phyloP scores from a whole-genome alignment of 1,140 invertebrate species.

The Achatina immaculata region DNA sequence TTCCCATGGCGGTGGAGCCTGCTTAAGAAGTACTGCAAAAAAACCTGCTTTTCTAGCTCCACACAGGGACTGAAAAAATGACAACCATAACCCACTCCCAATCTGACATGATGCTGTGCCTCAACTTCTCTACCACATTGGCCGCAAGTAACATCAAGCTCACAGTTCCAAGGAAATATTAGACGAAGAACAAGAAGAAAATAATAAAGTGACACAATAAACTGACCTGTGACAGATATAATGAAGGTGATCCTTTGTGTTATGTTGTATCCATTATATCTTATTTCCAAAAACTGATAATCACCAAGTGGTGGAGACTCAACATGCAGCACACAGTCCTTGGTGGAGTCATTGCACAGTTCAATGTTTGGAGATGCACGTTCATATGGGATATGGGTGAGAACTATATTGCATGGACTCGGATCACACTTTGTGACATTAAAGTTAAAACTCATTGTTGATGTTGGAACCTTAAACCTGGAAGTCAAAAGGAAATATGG shows the following conservation, averaged over 20 bases:
- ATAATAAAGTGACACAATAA: not conserved
- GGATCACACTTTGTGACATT: conserved; percentile 3
- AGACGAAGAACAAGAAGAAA: too few species aligned
- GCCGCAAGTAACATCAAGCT: too few species aligned
- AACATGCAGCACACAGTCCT: not conserved
- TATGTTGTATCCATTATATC: not conserved
- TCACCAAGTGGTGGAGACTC: not conserved
- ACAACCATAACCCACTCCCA: too few species aligned
- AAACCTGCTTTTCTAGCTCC: too few species aligned
- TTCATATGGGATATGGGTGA: not conserved
- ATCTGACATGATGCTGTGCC: too few species aligned
- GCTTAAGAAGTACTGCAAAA: too few species aligned
- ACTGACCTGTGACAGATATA: not conserved
- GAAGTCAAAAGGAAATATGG: not conserved
- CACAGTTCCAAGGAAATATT: too few species aligned
- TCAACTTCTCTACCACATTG: too few species aligned
- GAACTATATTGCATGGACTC: not conserved
- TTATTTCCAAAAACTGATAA: conserved; percentile 9
- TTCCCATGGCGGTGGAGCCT: too few species aligned
- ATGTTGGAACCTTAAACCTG: conserved; percentile 15
- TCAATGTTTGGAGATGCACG: not conserved
- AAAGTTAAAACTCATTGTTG: conserved; percentile 15
- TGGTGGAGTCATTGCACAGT: not conserved
- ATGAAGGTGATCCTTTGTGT: not conserved
- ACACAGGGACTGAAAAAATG: too few species aligned